Conservation (phyloP, 92 coral and sea anemone genomes). For the Galaxea fascicularis region DNA sequence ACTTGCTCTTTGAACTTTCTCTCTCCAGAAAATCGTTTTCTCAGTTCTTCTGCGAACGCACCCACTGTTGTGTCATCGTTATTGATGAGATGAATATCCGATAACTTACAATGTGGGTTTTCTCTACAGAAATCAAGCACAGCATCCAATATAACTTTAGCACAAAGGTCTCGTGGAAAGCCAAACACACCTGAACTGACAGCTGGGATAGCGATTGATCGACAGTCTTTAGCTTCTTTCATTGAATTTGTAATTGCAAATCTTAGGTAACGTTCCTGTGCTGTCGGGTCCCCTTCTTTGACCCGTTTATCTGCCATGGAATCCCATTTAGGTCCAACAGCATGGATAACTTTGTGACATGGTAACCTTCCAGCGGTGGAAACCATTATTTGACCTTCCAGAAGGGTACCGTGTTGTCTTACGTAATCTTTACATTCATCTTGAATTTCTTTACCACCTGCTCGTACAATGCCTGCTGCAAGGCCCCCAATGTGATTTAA, state of each 20-base stretch:
- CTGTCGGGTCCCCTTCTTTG: not conserved
- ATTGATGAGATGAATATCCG: constrained; percentile 76
- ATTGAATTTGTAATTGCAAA: constrained; percentile 41
- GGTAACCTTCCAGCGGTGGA: constrained; percentile 72
- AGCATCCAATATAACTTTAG: constrained; percentile 58
- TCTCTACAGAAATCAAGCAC: constrained; percentile 48
- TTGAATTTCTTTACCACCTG: constrained; percentile 82
- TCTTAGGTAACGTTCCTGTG: constrained; percentile 41
- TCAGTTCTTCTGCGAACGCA: constrained; percentile 58
- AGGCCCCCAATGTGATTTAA: constrained; percentile 79
- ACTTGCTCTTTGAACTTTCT: not conserved
- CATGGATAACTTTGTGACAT: constrained; percentile 73
- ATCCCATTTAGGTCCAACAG: constrained; percentile 66
- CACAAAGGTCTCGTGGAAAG: constrained; percentile 76
- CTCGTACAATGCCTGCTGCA: constrained; percentile 75
- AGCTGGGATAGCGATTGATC: constrained; percentile 81
- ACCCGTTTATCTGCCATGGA: not conserved
- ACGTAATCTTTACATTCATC: constrained; percentile 60
- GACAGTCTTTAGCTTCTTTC: constrained; percentile 34
- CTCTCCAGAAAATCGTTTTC: constrained; percentile 47
- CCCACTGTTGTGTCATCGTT: constrained; percentile 55
- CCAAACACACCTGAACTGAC: constrained; percentile 81
- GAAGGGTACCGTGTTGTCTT: constrained; percentile 31
- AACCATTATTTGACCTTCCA: constrained; percentile 60
- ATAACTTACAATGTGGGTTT: constrained; percentile 31